Base-by-base conservation (phyloP, 2,888 invertebrate genomes). In the Tetranychus piercei region DNA sequence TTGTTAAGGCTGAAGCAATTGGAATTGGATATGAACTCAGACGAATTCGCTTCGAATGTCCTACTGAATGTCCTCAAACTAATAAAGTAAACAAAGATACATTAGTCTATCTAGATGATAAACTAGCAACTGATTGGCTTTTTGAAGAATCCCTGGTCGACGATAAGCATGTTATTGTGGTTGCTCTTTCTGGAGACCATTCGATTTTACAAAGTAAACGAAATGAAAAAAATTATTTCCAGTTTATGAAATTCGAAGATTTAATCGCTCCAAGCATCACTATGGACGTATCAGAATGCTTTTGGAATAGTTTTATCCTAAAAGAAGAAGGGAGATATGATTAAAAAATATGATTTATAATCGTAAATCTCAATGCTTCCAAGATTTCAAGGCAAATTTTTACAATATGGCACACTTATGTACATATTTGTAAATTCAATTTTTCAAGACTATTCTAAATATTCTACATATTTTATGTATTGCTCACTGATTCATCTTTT, bases 1-100 rank as follows among this genome's bases (percentile, higher is more conserved):
- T 92, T 81, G 90, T 92, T 0, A 96, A 96, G 84, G 94, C 94
- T 77, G 85, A 89, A 74, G 94, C 95, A 23, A 84, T 89, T 43
- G 95, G 95, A 45, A 88, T 96, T 74, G 88, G 89, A 0, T 84
- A 89, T 77, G 88, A 90, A 80, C 85, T 96, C 71, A 84, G 87
- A 55, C 34, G 73, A 4, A 65, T 73, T 55, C 20, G 15, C 9
- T 73, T 73, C 18, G 9, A 45, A 15, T 73, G 73, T 44, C 18
- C 18, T 6, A 73, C 65, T 1, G 20, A 11, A 15, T 15, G 55
- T 64, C 9, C 64, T n/a, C 34, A 45, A 23, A 18, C 9, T 7
- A 15, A 22, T 20, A 45, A 15, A 44, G 23, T 73, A n/a, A 23
- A 8, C 9, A 65, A 23, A 55, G 88, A 90, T 81, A 91, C 92